Evolutionary conservation across 2,888 invertebrate species (phyloP).

Genomic region (Melinopterus prodromus): DNA sequence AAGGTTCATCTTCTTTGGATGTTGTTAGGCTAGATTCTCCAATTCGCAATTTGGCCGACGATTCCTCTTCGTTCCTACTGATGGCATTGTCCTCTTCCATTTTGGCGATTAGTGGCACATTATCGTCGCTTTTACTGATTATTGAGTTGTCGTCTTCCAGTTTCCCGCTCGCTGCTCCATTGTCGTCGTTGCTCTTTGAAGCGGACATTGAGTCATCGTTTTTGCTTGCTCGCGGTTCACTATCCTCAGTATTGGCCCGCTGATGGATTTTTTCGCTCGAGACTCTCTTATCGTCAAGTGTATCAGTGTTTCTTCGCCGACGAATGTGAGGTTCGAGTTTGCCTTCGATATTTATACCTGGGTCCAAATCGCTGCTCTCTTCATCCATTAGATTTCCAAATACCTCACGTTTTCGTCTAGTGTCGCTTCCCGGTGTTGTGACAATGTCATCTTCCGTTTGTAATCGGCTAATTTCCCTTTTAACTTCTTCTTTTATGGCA

Average conservation of each 20-base stretch:
- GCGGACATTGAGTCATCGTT: conserved; percentile 11
- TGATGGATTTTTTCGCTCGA: not conserved
- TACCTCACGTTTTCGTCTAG: conserved; percentile 33
- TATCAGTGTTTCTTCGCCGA: conserved; percentile 46
- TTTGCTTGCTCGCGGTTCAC: conserved; percentile 1
- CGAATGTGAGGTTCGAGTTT: conserved; percentile 50
- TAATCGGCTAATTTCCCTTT: conserved; percentile 53
- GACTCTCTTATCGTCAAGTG: conserved; percentile 9
- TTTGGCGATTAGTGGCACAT: not conserved
- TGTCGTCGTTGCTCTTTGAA: not conserved
- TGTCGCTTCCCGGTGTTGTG: conserved; percentile 14
- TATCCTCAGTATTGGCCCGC: not conserved
- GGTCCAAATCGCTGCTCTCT: conserved; percentile 53
- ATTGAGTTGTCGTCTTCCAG: not conserved
- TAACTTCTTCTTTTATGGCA: conserved; percentile 58
- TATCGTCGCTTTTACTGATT: not conserved
- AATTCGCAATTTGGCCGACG: not conserved
- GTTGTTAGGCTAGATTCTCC: not conserved
- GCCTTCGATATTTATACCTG: conserved; percentile 47
- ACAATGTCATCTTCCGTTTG: conserved; percentile 33
- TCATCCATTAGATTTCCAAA: conserved; percentile 48
- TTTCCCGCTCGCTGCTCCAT: not conserved
- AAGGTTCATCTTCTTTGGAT: conserved; percentile 17
- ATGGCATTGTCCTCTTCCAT: conserved; percentile 11
- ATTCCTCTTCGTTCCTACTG: not conserved